A percentile compares a stretch with the other conserved stretches of the same genome.
These are phyloP conservation scores for Eustalomyia histrio DNA, from an alignment of 2,888 invertebrate genomes.

Conservation along the genomic window DNA sequence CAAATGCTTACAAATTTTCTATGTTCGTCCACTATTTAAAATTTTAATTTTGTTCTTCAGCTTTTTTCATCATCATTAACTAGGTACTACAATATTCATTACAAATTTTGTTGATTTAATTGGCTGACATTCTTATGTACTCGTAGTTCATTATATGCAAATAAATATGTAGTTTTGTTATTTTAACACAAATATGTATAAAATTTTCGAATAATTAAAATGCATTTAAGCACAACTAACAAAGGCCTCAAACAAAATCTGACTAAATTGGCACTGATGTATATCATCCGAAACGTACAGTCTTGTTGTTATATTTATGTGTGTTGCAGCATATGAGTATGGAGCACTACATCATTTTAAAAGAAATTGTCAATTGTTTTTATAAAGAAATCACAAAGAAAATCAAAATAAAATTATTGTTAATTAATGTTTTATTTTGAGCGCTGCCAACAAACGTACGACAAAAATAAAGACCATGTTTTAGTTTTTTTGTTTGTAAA, in stretches of 20 bases:
- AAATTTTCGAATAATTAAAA: not conserved
- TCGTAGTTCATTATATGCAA: too few relatives aligned
- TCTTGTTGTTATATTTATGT: not conserved
- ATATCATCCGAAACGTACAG: not conserved
- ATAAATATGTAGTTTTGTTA: not conserved
- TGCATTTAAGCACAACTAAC: not conserved
- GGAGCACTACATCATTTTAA: too few relatives aligned
- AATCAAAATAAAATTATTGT: conserved; percentile 2
- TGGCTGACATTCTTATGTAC: not conserved
- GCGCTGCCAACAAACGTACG: conserved; percentile 1
- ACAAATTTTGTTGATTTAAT: not conserved
- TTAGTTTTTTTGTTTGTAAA: conserved; percentile 41
- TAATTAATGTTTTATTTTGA: conserved; percentile 1
- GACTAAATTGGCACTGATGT: not conserved
- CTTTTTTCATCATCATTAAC: not conserved
- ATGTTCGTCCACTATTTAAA: too few relatives aligned
- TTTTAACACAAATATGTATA: not conserved
- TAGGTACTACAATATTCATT: not conserved
- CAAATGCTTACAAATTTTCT: too few relatives aligned
- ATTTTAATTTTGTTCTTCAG: not conserved
- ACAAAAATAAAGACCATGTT: not conserved
- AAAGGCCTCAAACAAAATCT: not conserved
- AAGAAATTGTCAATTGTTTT: too few relatives aligned
- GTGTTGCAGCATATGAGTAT: too few relatives aligned
- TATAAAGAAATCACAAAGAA: not conserved